Base-by-base conservation (phyloP, 2,797 vertebrate genomes). In the Etheostoma perlongum region DNA sequence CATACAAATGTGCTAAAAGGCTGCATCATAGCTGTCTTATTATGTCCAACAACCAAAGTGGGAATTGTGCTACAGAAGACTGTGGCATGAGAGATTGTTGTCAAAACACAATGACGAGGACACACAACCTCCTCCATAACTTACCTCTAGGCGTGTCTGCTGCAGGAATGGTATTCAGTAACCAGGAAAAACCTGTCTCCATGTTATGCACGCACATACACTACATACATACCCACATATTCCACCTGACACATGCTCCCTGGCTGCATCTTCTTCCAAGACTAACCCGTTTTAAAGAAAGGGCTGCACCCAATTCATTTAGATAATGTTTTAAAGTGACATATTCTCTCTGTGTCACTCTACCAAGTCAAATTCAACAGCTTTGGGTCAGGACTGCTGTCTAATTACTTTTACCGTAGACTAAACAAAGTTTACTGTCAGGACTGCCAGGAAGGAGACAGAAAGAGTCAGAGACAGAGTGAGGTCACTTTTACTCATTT, bases 101-200 rank as follows among this genome's bases (percentile, higher is more conserved):
- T 40, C 82, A 88, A 83, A 86, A 88, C 57, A 84, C 63, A 76
- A 57, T 8, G 2, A 63, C 13, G 57, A 86, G 75, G 79, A 62
- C 70, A 67, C 63, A 82, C 42, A 18, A 52, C 58, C 48, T 85
- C 65, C 77, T 80, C 48, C 70, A 67, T 60, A 78, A 77, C 81
- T 67, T 80, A 10, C 67, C 68, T 67, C 60, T 67, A 91, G 90
- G 91, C 67, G 84, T 91, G 87, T 90, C 88, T 81, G 84, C 78
- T 69, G 66, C 75, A 75, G 66, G 78, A 79, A 81, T 85, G 86
- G 72, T 79, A 86, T 87, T 83, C 82, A 81, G 87, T 88, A 84
- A 94, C 91, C 91, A 91, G 91, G 92, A 93, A 92, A 94, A 93
- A 93, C 92, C 92, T 89, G 91, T 90, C 83, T 78, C 78, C 27